Evolutionary conservation across 2,888 invertebrate genomes (phyloP), one percentile per base, ranked within the genome.

Genomic region (Iselma pallidipennis): DNA sequence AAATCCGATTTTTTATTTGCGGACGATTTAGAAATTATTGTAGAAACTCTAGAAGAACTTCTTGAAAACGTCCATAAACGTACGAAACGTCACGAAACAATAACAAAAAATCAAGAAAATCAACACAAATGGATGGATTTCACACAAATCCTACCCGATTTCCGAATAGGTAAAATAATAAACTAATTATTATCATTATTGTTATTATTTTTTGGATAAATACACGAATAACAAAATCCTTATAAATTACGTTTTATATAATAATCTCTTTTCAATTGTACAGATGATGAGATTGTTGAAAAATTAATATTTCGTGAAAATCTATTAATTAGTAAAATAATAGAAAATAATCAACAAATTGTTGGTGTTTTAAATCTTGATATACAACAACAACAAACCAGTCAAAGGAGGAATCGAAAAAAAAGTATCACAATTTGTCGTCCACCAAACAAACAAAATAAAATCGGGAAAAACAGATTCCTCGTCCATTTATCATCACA

Each of bases 401-500:
- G 78, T 63, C 69, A 76, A 19, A 74, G 72, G 65, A 74, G 76
- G 66, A 54, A 69, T 60, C 2, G 37, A 78, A 37, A 76, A 74
- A 69, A 58, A 37, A 70, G 9, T 12, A n/a, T n/a, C n/a, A n/a
- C n/a, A n/a, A n/a, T n/a, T n/a, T n/a, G n/a, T n/a, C n/a, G n/a
- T n/a, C n/a, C n/a, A n/a, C n/a, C n/a, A n/a, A n/a, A n/a, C n/a
- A n/a, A n/a, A n/a, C 23, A 21, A 71, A 62, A 68, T 66, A 55
- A n/a, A 49, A 49, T 19, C 12, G 14, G 51, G 14, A 7, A 19
- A 48, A 80, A 79, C 55, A 87, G 86, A 74, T 85, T 89, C 73
- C 79, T 87, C 7, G 83, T 89, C 6, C 86, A 87, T 79, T 80
- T 86, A 9, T 85, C 86, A 26, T 87, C 87, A 16, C 84, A 87